phyloP scores from a whole-genome alignment of 2,888 invertebrate species.

The Zygothrica quintamaculata region DNA sequence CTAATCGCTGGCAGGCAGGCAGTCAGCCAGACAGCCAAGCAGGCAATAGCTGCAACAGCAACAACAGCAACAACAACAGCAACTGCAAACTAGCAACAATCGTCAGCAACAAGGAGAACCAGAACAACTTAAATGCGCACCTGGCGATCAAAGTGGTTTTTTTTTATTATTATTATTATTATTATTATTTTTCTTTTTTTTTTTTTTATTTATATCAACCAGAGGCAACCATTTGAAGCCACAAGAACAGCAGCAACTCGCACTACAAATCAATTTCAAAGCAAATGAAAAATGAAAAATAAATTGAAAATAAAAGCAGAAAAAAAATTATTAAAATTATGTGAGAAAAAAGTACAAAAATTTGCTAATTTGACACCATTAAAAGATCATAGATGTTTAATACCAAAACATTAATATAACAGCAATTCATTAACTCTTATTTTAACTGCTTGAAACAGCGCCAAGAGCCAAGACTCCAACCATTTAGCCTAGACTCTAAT shows the following conservation, averaged over 20 bases:
- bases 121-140: slow-evolving; percentile 74
- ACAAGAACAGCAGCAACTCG: slow-evolving; percentile 19
- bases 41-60: slow-evolving; percentile 7
- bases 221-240: slow-evolving; percentile 25
- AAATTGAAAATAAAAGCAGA: slow-evolving; percentile 36
- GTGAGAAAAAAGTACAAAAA: slow-evolving; percentile 36
- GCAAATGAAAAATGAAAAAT: slow-evolving; percentile 18
- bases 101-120: slow-evolving; percentile 67
- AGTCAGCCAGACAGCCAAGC: slow-evolving; percentile 8
- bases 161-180: no score
- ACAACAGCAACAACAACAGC: slow-evolving; percentile 22
- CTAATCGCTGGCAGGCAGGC: slow-evolving; percentile 43
- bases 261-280: slow-evolving; percentile 41
- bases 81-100: slow-evolving; percentile 30
- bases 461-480: no score
- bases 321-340: slow-evolving; percentile 30
- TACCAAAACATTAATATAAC: slow-evolving; percentile 8
- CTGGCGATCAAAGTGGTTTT: slow-evolving; percentile 76
- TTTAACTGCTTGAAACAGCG: no score
- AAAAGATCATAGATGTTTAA: slow-evolving; percentile 11
- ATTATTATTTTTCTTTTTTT: no score
- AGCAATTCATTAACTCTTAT: no score
- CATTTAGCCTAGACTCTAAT: no score
- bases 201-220: slow-evolving; percentile 47
- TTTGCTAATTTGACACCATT: slow-evolving; percentile 48